Conservation (phyloP, 2,888 invertebrate genomes). For the Gymnocheta viridis region DNA sequence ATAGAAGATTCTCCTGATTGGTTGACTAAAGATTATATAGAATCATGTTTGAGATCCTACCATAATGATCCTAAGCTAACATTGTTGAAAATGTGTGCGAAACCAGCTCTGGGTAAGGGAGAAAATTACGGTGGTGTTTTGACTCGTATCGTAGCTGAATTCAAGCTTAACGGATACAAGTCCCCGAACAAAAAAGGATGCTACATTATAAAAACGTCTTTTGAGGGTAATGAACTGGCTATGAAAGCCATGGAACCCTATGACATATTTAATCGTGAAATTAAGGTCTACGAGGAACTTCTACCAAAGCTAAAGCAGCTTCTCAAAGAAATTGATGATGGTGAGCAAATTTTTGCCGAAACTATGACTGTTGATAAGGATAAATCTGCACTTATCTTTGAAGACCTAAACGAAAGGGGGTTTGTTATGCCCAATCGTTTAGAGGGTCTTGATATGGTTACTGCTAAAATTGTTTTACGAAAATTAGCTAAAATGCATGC, state of each 20-base stretch:
- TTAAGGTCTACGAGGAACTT: slow-evolving; percentile 79
- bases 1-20: slow-evolving; percentile 74
- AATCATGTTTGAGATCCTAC: slow-evolving; percentile 73
- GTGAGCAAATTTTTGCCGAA: slow-evolving; percentile 78
- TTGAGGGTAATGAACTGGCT: slow-evolving; percentile 77
- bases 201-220: slow-evolving; percentile 78
- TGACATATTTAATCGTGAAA: slow-evolving; percentile 81
- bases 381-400: slow-evolving; percentile 78
- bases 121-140: slow-evolving; percentile 80
- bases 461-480: slow-evolving; percentile 80
- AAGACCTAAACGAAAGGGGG: slow-evolving; percentile 77
- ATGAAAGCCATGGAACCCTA: slow-evolving; percentile 77
- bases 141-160: slow-evolving; percentile 75
- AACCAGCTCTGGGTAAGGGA: slow-evolving; percentile 78
- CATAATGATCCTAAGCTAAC: slow-evolving; percentile 74
- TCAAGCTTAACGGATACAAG: slow-evolving; percentile 62
- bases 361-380: slow-evolving; percentile 78
- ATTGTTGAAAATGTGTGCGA: slow-evolving; percentile 71
- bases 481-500: slow-evolving; percentile 83
- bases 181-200: slow-evolving; percentile 69
- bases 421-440: slow-evolving; percentile 78
- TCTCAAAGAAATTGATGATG: slow-evolving; percentile 75
- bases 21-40: slow-evolving; percentile 76
- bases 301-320: slow-evolving; percentile 78
- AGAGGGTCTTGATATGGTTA: slow-evolving; percentile 80